Evolutionary conservation across 2,888 invertebrate genomes (phyloP).

Genomic region (Papilio elwesi): DNA sequence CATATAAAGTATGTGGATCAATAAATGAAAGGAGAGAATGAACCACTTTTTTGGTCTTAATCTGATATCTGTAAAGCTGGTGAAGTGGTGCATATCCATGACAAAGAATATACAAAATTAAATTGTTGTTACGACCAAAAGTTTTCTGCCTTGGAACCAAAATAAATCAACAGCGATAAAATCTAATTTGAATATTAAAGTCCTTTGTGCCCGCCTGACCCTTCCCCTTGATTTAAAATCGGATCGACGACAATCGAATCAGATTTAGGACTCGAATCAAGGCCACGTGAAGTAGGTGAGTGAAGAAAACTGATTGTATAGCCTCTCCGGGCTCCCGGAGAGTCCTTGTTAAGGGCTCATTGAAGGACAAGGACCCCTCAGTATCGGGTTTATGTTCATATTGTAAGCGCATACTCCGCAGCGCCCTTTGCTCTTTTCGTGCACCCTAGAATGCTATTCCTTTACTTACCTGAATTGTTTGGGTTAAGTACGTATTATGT

Average conservation of each 20-base stretch:
- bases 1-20: too few relatives aligned
- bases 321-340: slow-evolving; percentile 65
- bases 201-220: slow-evolving; percentile 66
- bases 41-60: not conserved
- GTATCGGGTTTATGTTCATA: slow-evolving; percentile 52
- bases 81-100: not conserved
- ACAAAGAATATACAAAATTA: not conserved
- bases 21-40: too few relatives aligned
- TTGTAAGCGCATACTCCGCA: slow-evolving; percentile 51
- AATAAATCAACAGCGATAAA: slow-evolving; percentile 71
- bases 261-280: slow-evolving; percentile 75
- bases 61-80: too few relatives aligned
- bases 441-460: slow-evolving; percentile 62
- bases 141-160: slow-evolving; percentile 58
- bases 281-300: slow-evolving; percentile 76
- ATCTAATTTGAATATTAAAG: slow-evolving; percentile 65
- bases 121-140: slow-evolving; percentile 37
- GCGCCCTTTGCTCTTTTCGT: slow-evolving; percentile 80
- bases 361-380: slow-evolving; percentile 73
- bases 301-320: slow-evolving; percentile 71
- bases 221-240: slow-evolving; percentile 63
- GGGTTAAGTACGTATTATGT: slow-evolving; percentile 55
- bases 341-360: slow-evolving; percentile 77
- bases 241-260: slow-evolving; percentile 74
- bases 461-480: slow-evolving; percentile 64